These are phyloP conservation scores for Escarpia spicata DNA, from an alignment of 2,888 invertebrate genomes.

Conservation along the genomic window DNA sequence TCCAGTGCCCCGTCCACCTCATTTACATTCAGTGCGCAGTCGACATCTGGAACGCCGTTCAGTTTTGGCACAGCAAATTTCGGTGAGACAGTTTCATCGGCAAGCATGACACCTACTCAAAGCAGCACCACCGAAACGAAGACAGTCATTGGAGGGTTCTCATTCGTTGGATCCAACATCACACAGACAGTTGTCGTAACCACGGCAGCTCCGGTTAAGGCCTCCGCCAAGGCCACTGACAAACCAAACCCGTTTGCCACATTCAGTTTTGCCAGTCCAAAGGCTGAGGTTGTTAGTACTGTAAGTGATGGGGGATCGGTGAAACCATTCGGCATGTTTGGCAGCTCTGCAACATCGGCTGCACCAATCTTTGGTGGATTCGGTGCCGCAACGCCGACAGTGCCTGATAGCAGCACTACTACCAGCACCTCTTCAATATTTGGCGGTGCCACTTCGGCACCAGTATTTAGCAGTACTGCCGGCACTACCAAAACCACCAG, in stretches of 20 bases:
- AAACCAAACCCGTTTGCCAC: conserved; percentile 57
- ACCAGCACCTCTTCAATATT: not conserved
- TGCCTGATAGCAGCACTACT: not conserved
- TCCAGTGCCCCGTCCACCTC: conserved; percentile 24
- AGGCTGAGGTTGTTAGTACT: not conserved
- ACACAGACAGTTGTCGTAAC: conserved; percentile 7
- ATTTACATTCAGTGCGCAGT: not conserved
- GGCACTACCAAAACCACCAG: not conserved
- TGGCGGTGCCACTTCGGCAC: conserved; percentile 21
- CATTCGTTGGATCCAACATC: conserved; percentile 28
- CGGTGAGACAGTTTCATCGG: not conserved
- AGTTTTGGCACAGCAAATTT: conserved; percentile 19
- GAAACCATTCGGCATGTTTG: not conserved
- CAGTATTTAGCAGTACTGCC: conserved; percentile 21
- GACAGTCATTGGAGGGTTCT: conserved; percentile 31
- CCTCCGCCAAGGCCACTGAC: not conserved
- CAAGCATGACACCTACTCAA: not conserved
- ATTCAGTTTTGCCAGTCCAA: conserved; percentile 43
- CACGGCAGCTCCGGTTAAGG: not conserved
- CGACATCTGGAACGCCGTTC: not conserved
- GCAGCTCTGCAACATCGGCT: not conserved
- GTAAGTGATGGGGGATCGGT: not conserved
- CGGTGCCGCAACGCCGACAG: not conserved
- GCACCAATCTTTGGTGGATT: conserved; percentile 13
- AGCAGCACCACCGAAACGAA: conserved; percentile 8